phyloP scores from a whole-genome alignment of 1,140 invertebrate genomes.

The Drosophila lowei region DNA sequence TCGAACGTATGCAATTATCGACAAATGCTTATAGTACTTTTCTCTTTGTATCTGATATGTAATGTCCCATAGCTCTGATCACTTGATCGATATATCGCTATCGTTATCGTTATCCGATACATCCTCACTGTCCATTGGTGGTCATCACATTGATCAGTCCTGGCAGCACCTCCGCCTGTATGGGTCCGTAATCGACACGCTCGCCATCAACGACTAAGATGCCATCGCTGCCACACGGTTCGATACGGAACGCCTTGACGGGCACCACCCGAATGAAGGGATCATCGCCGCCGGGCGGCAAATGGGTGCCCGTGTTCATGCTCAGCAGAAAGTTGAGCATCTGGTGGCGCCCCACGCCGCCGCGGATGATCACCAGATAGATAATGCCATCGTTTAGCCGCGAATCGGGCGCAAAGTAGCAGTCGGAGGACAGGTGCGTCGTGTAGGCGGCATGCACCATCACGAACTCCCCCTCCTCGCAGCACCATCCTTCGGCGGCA shows the following conservation, averaged over 20 bases:
- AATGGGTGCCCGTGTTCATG: slow-evolving; percentile 90
- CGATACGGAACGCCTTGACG: slow-evolving; percentile 94
- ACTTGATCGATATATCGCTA: too few relatives aligned
- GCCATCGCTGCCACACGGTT: slow-evolving; percentile 88
- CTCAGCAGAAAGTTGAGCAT: slow-evolving; percentile 90
- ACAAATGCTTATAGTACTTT: too few relatives aligned
- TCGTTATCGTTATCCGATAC: too few relatives aligned
- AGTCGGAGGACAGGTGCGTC: slow-evolving; percentile 93
- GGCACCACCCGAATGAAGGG: slow-evolving; percentile 88
- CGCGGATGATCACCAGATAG: slow-evolving; percentile 92
- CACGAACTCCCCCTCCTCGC: slow-evolving; percentile 93
- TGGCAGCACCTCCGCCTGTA: slow-evolving; percentile 95
- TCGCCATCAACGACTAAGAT: slow-evolving; percentile 96
- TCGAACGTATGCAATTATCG: neutral
- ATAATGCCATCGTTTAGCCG: slow-evolving; percentile 94
- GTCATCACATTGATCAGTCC: slow-evolving; percentile 90
- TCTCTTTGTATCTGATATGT: too few relatives aligned
- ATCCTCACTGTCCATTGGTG: slow-evolving; percentile 38
- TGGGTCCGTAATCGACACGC: slow-evolving; percentile 91
- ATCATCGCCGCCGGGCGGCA: slow-evolving; percentile 83
- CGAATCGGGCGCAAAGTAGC: slow-evolving; percentile 92
- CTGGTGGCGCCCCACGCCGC: slow-evolving; percentile 89
- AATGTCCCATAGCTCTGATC: too few relatives aligned
- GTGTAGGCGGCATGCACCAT: slow-evolving; percentile 95
- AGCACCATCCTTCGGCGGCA: slow-evolving; percentile 86